phyloP scores from a whole-genome alignment of 2,113 vertebrate genomes.

The Clarias macrocephalus region DNA sequence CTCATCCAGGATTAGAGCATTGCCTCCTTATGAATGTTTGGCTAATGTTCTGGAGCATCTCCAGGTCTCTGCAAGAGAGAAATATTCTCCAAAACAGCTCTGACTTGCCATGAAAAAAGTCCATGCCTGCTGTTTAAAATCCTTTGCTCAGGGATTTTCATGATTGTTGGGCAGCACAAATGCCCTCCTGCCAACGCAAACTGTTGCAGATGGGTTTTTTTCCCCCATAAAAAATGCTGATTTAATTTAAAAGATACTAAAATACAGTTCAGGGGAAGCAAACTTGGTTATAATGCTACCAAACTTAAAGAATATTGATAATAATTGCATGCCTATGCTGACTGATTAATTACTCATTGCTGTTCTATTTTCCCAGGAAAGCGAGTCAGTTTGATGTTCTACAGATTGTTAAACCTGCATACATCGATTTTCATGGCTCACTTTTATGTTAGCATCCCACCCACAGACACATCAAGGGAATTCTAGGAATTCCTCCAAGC shows the following conservation, averaged over 20 bases:
- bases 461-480: conserved; percentile 40
- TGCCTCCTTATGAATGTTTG: conserved; percentile 54
- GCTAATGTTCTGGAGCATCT: conserved; percentile 38
- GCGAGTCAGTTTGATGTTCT: conserved; percentile 37
- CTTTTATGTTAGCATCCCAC: conserved; percentile 42
- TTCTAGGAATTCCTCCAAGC: conserved; percentile 32
- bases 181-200: background rate
- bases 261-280: background rate
- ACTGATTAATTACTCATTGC: background rate
- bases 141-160: conserved; percentile 13
- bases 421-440: conserved; percentile 41
- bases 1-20: conserved; percentile 43
- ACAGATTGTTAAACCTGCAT: conserved; percentile 21
- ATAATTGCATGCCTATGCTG: background rate
- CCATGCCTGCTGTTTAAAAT: conserved; percentile 27
- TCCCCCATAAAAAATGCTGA: background rate
- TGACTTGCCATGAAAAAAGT: conserved; percentile 41
- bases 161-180: background rate
- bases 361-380: conserved; percentile 38
- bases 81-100: conserved; percentile 43
- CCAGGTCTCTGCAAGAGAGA: conserved; percentile 45
- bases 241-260: background rate
- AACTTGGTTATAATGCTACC: background rate
- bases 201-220: background rate
- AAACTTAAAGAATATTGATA: too few species aligned